These are phyloP conservation scores for Crenichthys baileyi DNA, from an alignment of 2,797 vertebrate genomes.

Conservation along the genomic window DNA sequence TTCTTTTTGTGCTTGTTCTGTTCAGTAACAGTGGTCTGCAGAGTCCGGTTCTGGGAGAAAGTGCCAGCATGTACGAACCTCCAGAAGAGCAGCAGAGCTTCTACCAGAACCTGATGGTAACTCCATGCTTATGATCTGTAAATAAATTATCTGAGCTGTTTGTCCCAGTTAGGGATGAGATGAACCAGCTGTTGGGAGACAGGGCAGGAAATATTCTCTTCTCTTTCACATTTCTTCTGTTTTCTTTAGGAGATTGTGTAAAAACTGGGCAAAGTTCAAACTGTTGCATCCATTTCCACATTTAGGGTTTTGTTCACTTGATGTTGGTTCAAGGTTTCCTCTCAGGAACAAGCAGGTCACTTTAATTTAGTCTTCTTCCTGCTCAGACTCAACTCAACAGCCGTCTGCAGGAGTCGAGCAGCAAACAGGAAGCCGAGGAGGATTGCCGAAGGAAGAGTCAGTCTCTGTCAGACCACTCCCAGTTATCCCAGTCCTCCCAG, in stretches of 20 bases:
- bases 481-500: conserved; percentile 23
- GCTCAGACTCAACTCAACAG: conserved; percentile 88
- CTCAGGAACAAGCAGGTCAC: too few species aligned
- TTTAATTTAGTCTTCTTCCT: background rate
- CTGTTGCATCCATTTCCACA: too few species aligned
- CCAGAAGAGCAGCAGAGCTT: conserved; percentile 80
- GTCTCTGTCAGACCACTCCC: conserved; percentile 19
- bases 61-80: conserved; percentile 70
- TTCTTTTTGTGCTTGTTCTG: background rate
- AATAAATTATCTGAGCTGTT: too few species aligned
- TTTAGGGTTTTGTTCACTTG: too few species aligned
- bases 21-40: conserved; percentile 55
- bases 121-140: background rate
- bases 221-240: background rate
- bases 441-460: conserved; percentile 27
- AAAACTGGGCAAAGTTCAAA: too few species aligned
- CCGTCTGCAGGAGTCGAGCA: conserved; percentile 80
- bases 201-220: background rate
- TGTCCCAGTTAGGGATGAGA: background rate
- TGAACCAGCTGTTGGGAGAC: background rate
- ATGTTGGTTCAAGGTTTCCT: too few species aligned
- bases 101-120: conserved; percentile 90
- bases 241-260: too few species aligned
- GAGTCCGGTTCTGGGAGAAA: conserved; percentile 80
- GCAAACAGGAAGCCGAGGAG: conserved; percentile 38